A percentile compares a stretch with the other conserved stretches of the same genome.
Evolutionary conservation across 1,140 invertebrate genomes (phyloP).

Genomic region (Leptopilina clavipes): DNA sequence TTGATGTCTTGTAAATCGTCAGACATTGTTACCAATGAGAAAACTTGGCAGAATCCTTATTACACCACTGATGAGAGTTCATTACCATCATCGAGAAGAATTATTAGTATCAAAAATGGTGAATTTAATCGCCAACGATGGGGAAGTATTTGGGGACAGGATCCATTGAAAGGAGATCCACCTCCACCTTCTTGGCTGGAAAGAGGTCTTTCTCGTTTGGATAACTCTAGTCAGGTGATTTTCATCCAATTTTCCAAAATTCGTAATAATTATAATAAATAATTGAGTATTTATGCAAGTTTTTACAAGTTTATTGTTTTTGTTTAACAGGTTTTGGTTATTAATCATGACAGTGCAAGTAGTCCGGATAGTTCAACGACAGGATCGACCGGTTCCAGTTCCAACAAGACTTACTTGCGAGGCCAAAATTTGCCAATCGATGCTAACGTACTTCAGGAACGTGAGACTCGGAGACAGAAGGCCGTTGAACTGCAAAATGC

Average conservation of each 20-base stretch:
- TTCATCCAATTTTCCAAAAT: neutral
- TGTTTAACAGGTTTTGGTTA: constrained; percentile 65
- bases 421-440: constrained; percentile 85
- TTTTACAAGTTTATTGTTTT: no score
- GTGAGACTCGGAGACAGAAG: constrained; percentile 81
- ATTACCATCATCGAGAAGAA: constrained; percentile 62
- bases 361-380: constrained; percentile 68
- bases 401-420: constrained; percentile 78
- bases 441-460: constrained; percentile 79
- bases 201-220: constrained; percentile 74
- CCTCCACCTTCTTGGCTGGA: constrained; percentile 79
- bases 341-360: constrained; percentile 69
- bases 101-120: constrained; percentile 65
- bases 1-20: constrained; percentile 43
- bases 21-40: constrained; percentile 55
- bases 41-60: constrained; percentile 67
- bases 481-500: constrained; percentile 83
- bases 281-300: no score
- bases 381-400: constrained; percentile 64
- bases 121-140: constrained; percentile 81
- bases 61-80: constrained; percentile 61
- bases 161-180: constrained; percentile 63
- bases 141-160: constrained; percentile 83
- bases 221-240: constrained; percentile 66
- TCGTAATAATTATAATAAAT: no score